phyloP scores from a whole-genome alignment of 2,113 vertebrate genomes.

The Mobula hypostoma region DNA sequence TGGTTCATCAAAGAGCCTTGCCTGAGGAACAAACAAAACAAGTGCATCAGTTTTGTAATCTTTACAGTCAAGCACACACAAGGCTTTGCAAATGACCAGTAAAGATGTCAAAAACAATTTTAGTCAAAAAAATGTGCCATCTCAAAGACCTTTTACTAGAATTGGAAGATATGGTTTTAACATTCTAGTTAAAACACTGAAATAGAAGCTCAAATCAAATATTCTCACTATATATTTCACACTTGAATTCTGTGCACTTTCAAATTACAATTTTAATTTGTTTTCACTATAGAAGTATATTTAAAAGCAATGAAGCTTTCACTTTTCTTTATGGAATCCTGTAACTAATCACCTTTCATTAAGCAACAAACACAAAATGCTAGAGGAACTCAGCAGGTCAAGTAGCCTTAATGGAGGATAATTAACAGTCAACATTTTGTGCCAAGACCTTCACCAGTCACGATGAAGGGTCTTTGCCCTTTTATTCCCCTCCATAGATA shows the following conservation, averaged over 20 bases:
- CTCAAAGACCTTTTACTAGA: background rate
- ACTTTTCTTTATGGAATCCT: background rate
- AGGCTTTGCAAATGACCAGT: background rate
- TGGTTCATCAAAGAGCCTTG: conserved; percentile 87
- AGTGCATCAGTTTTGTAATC: background rate
- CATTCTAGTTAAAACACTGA: background rate
- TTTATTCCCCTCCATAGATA: no score
- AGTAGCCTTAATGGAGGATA: no score
- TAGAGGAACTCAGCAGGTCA: no score
- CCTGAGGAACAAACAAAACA: conserved; percentile 54
- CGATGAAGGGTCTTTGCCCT: no score
- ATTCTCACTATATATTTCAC: background rate
- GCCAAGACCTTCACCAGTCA: no score
- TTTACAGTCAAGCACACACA: background rate
- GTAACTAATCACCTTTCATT: background rate
- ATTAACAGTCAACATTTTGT: no score
- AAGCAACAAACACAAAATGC: background rate
- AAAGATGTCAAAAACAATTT: background rate
- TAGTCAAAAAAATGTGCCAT: background rate
- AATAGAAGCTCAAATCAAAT: background rate
- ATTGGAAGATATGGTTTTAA: background rate
- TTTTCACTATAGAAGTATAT: background rate
- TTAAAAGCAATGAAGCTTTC: background rate
- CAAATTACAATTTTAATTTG: background rate
- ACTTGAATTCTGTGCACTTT: background rate